Conservation (phyloP, 1,140 invertebrate species). For the Bombyx mori region ASM3026992v2 NC_085120.1:7146501-7147000, state of each 20-base stretch:
- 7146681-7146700: neutral
- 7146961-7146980: neutral
- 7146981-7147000: neutral
- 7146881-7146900: conserved; percentile 2
- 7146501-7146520: neutral
- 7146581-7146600: neutral
- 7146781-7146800: neutral
- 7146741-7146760: neutral
- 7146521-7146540: neutral
- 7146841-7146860: conserved; percentile 1
- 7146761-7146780: neutral
- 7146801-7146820: conserved; percentile 7
- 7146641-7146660: neutral
- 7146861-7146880: conserved; percentile 3
- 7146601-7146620: neutral
- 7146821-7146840: conserved; percentile 4
- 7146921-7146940: neutral
- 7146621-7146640: neutral
- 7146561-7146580: neutral
- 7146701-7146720: neutral
- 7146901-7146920: neutral
- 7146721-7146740: neutral
- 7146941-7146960: neutral
- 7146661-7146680: neutral
- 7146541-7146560: neutral